Evolutionary conservation across 2,797 vertebrate species (phyloP), one percentile per base, ranked within the genome.

Genomic region (Sebastes dallii): DNA sequence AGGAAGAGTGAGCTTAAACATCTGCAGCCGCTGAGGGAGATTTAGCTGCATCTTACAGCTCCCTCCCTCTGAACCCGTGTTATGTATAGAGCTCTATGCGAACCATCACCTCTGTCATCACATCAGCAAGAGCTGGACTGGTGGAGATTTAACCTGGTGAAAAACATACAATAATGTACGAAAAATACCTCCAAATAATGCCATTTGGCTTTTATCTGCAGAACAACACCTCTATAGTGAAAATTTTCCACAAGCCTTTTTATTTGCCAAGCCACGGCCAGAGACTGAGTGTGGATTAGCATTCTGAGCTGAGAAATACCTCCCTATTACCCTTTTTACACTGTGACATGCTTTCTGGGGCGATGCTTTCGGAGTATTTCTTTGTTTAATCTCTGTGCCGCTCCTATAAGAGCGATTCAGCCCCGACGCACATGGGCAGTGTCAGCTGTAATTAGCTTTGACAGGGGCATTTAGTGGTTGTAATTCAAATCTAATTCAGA

Each of bases 401-500:
- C 79, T 94, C 90, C 94, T 96, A 94, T 95, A 96, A 94, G 95
- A 96, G 89, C 77, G 88, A 95, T 96, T 96, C 95, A 94, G 96
- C 93, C 93, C 84, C 36, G 86, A 94, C 91, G 95, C 95, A 95
- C 89, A 97, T 99, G 98, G 97, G 93, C 95, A 99, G 95, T 97
- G 97, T 99, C 98, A 98, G 96, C 94, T 85, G 85, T 99, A 99
- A 99, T 96, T 90, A 96, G 94, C 95, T 97, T 94, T 99, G 98
- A 99, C 98, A 99, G 98, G 97, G 96, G 98, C 97, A 98, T 99
- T 99, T 99, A 99, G 98, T 93, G 97, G 98, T 97, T 99, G 98
- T 99, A 99, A 99, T 99, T 99, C 98, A 99, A 99, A 99, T 99
- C 98, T 99, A 98, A 99, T 99, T 98, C 98, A 98, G 98, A 99